Evolutionary conservation across 2,797 vertebrate genomes (phyloP), one percentile per base, ranked within the genome.

Genomic region (Channa striata): DNA sequence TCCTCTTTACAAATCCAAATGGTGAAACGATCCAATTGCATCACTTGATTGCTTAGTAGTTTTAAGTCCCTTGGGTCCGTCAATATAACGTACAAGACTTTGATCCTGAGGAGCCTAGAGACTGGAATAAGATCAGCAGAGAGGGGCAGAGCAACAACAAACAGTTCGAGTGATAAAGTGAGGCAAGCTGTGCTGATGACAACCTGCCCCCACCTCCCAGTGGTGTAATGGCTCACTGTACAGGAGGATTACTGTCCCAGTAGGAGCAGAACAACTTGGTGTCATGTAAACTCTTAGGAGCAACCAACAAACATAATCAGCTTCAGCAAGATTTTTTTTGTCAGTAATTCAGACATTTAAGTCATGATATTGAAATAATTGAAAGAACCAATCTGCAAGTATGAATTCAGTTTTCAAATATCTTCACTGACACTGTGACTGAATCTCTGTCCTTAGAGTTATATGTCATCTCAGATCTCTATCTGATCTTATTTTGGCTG

Each of bases 141-240:
- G 69, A 46, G 65, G 20, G 65, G 47, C 62, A 54, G 59, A 53
- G 54, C 58, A 80, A 83, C 80, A 87, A 83, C 74, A 88, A 80
- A 77, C 70, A 86, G 72, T 60, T 56, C 16, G 46, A 72, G 74
- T 85, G 89, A 89, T 89, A 77, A 89, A 88, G 76, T 72, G 81
- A 85, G 75, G 62, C 61, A 72, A 79, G 68, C 74, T 72, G 75
- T 75, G 72, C 75, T 83, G 78, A 69, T 89, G 84, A 90, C 83
- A 84, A 83, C 68, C 77, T 48, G 57, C 61, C 52, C 66, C 81
- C 47, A 62, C 70, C 51, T 78, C 81, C 74, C 77, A 77, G 69
- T 51, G 77, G 65, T 87, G 63, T 65, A 57, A 77, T 58, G 76
- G 36, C 37, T 62, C 61, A 77, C 48, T 81, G 61, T 57, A 69